Conservation (phyloP, 1,140 invertebrate species). For the Neodiprion pinetum region DNA sequence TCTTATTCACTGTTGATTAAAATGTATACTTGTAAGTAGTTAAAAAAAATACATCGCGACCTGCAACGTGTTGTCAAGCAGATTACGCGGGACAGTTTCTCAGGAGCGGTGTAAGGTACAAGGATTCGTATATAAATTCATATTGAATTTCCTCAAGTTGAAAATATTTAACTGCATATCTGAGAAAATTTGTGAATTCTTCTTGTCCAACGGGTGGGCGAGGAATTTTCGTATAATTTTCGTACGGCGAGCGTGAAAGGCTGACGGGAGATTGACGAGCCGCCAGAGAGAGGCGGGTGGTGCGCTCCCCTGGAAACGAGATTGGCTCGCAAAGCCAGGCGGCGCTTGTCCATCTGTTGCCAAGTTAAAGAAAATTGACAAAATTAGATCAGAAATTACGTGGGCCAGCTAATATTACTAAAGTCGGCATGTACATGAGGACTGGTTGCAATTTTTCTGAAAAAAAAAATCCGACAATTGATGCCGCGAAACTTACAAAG, state of each 20-base stretch:
- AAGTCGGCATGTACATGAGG: too few species aligned
- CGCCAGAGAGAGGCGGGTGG: background rate
- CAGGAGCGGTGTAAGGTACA: too few species aligned
- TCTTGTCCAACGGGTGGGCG: background rate
- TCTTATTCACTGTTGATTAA: too few species aligned
- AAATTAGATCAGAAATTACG: background rate
- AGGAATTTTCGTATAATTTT: background rate
- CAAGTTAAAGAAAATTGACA: background rate
- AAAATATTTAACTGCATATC: background rate
- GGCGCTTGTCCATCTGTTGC: background rate
- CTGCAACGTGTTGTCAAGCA: too few species aligned
- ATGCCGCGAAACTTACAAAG: too few species aligned
- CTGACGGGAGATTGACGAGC: background rate
- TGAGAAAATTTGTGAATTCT: background rate
- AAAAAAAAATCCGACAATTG: too few species aligned
- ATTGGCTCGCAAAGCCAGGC: background rate
- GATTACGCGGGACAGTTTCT: too few species aligned
- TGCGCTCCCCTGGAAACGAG: background rate
- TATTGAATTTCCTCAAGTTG: background rate
- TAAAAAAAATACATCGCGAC: too few species aligned
- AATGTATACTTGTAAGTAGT: too few species aligned
- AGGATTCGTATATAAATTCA: background rate
- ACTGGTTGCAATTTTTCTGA: too few species aligned
- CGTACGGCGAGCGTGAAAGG: background rate
- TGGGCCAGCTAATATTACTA: background rate